Conservation (phyloP, 2,797 vertebrate species). For the Leptodactylus fallax region DNA sequence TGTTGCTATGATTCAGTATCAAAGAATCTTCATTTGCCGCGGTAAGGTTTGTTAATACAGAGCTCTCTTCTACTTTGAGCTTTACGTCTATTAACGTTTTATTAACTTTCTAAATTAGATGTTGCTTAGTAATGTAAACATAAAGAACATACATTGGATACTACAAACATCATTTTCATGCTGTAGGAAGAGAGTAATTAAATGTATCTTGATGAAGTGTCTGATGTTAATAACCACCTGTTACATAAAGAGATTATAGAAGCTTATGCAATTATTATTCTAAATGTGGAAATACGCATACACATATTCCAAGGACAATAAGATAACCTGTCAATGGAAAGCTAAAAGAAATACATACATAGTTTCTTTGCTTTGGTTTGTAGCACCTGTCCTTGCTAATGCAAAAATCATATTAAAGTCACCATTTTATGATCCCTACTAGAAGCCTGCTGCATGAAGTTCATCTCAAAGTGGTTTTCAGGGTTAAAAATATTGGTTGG, state of each 20-base stretch:
- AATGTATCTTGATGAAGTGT: slow-evolving; percentile 34
- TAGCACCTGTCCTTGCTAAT: background rate
- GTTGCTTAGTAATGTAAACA: slow-evolving; percentile 51
- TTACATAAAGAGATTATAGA: slow-evolving; percentile 12
- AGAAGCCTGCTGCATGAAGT: too few species aligned
- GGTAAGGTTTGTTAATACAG: slow-evolving; percentile 54
- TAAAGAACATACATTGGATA: slow-evolving; percentile 16
- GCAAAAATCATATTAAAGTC: background rate
- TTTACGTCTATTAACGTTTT: slow-evolving; percentile 48
- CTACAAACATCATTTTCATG: slow-evolving; percentile 33
- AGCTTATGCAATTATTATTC: slow-evolving; percentile 28
- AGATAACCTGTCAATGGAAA: background rate
- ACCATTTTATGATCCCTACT: background rate
- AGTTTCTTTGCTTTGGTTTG: background rate
- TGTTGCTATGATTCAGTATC: slow-evolving; percentile 68
- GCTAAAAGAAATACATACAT: background rate
- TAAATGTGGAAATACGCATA: slow-evolving; percentile 12
- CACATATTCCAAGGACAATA: background rate
- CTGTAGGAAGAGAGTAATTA: slow-evolving; percentile 27
- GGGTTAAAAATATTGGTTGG: too few species aligned
- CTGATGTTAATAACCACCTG: slow-evolving; percentile 49
- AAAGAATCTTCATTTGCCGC: slow-evolving; percentile 68
- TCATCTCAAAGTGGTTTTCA: too few species aligned
- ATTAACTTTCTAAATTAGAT: slow-evolving; percentile 53
- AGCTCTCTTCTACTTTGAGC: slow-evolving; percentile 28